Percentiles rank a stretch among this genome's conserved stretches.
Conservation (phyloP, 1,140 invertebrate genomes). For the Drosophila kohkoa region DNA sequence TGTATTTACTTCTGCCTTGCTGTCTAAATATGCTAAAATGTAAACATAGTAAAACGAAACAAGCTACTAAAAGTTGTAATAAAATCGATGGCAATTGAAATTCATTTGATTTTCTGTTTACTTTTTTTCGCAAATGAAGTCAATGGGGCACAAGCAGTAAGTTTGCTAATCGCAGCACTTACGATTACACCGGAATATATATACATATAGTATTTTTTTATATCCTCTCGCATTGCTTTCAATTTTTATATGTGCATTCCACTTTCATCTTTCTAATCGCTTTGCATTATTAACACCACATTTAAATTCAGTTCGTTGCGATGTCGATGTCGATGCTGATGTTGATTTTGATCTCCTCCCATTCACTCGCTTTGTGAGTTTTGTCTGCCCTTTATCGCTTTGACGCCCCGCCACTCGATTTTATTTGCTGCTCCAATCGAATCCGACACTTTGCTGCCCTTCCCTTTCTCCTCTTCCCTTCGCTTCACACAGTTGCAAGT, state of each 20-base stretch:
- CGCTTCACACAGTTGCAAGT: constrained; percentile 40
- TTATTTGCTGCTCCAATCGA: constrained; percentile 76
- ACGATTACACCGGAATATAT: background rate
- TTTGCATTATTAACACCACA: constrained; percentile 50
- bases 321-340: background rate
- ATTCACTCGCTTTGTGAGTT: background rate
- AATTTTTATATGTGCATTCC: background rate
- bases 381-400: constrained; percentile 52
- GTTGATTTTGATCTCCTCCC: background rate
- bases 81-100: too few relatives aligned
- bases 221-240: background rate
- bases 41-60: too few relatives aligned
- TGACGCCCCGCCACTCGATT: constrained; percentile 68
- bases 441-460: constrained; percentile 53
- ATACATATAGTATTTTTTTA: too few relatives aligned
- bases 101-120: constrained; percentile 1
- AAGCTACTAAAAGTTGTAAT: too few relatives aligned
- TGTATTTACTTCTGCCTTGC: too few relatives aligned
- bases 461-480: background rate
- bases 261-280: constrained; percentile 52
- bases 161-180: background rate
- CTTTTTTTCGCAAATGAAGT: background rate
- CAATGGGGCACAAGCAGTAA: background rate
- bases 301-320: constrained; percentile 11
- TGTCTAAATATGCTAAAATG: too few relatives aligned